A percentile compares a stretch with the other conserved stretches of the same genome.
Evolutionary conservation across 2,797 vertebrate species (phyloP).

Genomic region (Avahi laniger): DNA sequence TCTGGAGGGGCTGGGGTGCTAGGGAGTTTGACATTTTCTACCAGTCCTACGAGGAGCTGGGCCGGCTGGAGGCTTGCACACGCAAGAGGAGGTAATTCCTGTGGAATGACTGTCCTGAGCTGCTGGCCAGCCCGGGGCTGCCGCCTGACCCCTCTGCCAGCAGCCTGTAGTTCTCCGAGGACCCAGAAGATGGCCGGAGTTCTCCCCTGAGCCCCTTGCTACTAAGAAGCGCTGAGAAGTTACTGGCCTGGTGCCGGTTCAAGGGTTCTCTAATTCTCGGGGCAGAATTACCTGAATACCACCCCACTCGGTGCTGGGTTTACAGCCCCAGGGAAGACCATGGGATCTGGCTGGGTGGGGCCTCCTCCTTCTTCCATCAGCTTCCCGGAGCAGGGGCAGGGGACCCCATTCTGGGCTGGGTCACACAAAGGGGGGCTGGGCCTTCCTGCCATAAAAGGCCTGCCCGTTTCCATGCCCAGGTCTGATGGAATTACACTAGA

Average conservation of each 20-base stretch:
- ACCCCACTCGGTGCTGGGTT: neutral
- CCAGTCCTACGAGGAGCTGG: slow-evolving; percentile 93
- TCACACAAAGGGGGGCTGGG: neutral
- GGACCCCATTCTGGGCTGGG: neutral
- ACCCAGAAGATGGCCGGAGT: neutral
- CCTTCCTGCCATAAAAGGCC: neutral
- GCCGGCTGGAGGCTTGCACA: slow-evolving; percentile 90
- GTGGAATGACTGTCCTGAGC: slow-evolving; percentile 22
- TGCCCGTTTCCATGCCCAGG: neutral
- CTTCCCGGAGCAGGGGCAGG: neutral
- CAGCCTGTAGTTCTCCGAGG: neutral
- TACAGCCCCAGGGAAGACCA: neutral
- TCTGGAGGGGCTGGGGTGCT: slow-evolving; percentile 95
- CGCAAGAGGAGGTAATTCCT: slow-evolving; percentile 92
- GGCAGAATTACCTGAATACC: neutral
- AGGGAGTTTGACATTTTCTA: slow-evolving; percentile 94
- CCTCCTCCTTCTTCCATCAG: neutral
- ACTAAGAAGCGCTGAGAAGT: slow-evolving; percentile 63
- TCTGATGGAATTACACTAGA: slow-evolving; percentile 61
- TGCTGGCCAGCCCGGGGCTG: neutral
- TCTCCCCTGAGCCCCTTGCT: slow-evolving; percentile 58
- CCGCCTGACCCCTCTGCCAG: slow-evolving; percentile 63
- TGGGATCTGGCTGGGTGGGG: neutral
- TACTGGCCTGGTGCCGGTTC: neutral
- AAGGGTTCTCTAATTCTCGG: neutral